Base-by-base conservation (phyloP, 2,797 vertebrate species). In the Mycteria americana region DNA sequence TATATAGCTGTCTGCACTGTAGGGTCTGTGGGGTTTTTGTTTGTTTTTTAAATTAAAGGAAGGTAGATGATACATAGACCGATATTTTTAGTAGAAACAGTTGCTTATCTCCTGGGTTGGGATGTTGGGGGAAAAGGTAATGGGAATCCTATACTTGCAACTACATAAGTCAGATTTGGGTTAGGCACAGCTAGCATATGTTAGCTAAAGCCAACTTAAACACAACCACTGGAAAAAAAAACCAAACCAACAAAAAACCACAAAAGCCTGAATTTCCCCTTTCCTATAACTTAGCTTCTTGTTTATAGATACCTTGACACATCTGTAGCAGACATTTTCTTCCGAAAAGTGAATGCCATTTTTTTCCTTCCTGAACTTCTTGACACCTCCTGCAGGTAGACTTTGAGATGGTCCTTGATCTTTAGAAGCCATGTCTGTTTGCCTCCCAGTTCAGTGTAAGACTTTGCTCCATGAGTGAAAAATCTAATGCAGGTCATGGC, bases 401-500 rank as follows among this genome's bases (percentile, higher is more conserved):
- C 98, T 97, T 98, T 99, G 93, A 99, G 98, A 96, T 99, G 99
- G 89, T 99, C 99, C 97, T 99, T 99, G 96, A 99, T 99, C 94
- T 99, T 98, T 41, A 99, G 98, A 94, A 99, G 96, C 99, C 99
- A 99, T 1, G 98, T 98, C 93, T 99, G 99, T 91, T 98, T 99
- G 93, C 99, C 99, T 89, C 99, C 99, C 60, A 99, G 98, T 94
- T 99, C 99, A 1, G 98, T 97, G 89, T 99, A 99, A 1, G 99
- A 99, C 78, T 97, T 98, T 25, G 99, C 99, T 77, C 98, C 98
- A 30, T 99, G 98, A 56, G 98, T 98, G 97, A 99, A 99, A 98
- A 99, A 99, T 22, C 99, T 97, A 87, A 99, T 99, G 83, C 99
- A 99, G 24, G 99, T 99, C 99, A 99, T 99, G 60, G 99, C 99